Evolutionary conservation across 2,888 invertebrate genomes (phyloP), one percentile per base, ranked within the genome.

Genomic region (Lithodes maja): DNA sequence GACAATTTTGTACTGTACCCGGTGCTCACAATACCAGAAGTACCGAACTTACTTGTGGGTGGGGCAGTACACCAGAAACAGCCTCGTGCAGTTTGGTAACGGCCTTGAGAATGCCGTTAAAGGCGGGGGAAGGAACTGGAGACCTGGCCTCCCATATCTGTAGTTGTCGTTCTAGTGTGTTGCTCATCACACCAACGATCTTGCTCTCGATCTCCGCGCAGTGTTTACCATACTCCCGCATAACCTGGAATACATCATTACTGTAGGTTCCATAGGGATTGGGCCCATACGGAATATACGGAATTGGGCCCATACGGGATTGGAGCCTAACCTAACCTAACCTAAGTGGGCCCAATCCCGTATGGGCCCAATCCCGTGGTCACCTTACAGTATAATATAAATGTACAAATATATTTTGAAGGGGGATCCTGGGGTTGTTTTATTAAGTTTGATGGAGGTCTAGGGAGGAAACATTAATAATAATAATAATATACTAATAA

Each of bases 81-180:
- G 92, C 88, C 53, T 92, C 91, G 83, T 92, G 90, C 71, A 92
- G 80, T 52, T 91, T 91, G 17, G 89, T 86, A n/a, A 91, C 75
- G 12, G 90, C 89, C 77, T 89, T 90, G n/a, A 91, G 80, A 9
- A 91, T 89, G 55, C 87, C 87, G 49, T 79, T 89, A 71, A 92
- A 91, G 69, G 89, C 78, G 15, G 89, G 86, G 9, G 91, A 91
- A 50, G 92, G 92, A 3, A 92, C 92, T 53, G 92, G 92, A 17
- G 92, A 91, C 1, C 91, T 89, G 33, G 92, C 92, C 83, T 89
- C 91, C 92, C 92, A 92, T 50, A 85, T 85, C 15, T 71, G 74
- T 74, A 92, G 78, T 75, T 89, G 90, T 5, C 87, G 80, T 61
- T 91, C 92, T n/a, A 90, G 75, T 2, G 91, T 89, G 71, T 89